These are phyloP conservation scores for Mormyrus hasselquistii DNA, from an alignment of 2,797 vertebrate genomes.

Conservation along the genomic window DNA sequence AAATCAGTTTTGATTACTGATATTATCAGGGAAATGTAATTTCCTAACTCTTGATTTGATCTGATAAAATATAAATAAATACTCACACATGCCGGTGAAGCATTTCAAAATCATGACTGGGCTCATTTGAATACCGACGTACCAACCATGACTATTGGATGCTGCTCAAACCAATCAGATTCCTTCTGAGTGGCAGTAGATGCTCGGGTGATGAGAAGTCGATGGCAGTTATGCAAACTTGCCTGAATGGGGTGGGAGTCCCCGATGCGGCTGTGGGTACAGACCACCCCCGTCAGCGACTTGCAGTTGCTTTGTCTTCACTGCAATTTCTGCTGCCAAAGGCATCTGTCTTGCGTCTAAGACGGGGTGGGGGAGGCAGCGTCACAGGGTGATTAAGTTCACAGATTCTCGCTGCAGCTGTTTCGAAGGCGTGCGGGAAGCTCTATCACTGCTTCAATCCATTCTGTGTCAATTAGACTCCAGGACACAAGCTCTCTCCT, in stretches of 20 bases:
- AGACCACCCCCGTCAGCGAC: neutral
- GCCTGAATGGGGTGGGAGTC: neutral
- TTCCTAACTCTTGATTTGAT: neutral
- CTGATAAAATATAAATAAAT: neutral
- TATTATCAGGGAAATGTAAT: constrained; percentile 1
- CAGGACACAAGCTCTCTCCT: neutral
- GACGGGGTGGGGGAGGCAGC: neutral
- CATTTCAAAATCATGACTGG: neutral
- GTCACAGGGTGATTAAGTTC: neutral
- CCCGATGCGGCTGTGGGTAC: neutral
- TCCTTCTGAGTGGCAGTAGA: neutral
- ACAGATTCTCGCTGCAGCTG: neutral
- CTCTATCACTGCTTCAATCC: neutral
- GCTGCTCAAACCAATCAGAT: neutral
- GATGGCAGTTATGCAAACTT: neutral
- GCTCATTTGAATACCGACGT: neutral
- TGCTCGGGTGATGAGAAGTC: neutral
- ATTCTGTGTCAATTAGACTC: neutral
- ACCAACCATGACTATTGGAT: neutral
- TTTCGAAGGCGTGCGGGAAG: neutral
- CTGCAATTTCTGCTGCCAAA: neutral
- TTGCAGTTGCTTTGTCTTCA: neutral
- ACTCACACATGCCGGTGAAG: neutral
- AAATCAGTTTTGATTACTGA: constrained; percentile 2
- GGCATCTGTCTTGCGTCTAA: neutral